A percentile compares a stretch with the other conserved stretches of the same genome.
phyloP scores from a whole-genome alignment of 2,797 vertebrate species.

The Pterois miles region DNA sequence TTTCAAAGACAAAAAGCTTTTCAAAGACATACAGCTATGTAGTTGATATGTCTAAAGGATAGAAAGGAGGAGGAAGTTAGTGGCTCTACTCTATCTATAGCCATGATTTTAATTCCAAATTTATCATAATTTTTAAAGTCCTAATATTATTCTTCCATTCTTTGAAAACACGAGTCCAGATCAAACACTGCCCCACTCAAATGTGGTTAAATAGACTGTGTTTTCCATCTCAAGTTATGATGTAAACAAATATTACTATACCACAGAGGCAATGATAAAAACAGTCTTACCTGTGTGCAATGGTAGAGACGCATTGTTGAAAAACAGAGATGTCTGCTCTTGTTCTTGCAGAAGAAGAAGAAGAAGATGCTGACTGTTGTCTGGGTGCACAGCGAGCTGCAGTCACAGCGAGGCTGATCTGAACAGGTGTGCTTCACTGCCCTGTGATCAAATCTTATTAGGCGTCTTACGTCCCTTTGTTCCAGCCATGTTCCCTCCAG shows the following conservation, averaged over 20 bases:
- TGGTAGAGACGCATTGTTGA: constrained; percentile 62
- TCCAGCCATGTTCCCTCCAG: constrained; percentile 1
- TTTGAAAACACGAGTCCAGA: not conserved
- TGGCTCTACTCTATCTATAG: not conserved
- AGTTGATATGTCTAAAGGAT: not conserved
- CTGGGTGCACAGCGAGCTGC: not conserved
- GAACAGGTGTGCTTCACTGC: constrained; percentile 37
- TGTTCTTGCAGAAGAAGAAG: not conserved
- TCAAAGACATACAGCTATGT: not conserved
- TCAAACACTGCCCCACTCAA: not conserved
- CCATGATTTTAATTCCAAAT: not conserved
- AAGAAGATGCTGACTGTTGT: not conserved
- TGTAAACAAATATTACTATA: not conserved
- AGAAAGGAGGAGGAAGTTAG: not conserved
- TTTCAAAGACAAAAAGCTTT: not conserved
- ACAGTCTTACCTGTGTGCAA: constrained; percentile 58
- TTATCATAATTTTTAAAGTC: not conserved
- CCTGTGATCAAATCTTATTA: constrained; percentile 61
- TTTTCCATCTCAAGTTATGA: not conserved
- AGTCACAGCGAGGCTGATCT: constrained; percentile 9
- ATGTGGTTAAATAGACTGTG: not conserved
- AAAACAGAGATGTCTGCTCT: not conserved
- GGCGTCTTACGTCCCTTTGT: constrained; percentile 36
- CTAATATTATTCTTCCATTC: not conserved
- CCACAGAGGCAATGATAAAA: not conserved